Base-by-base conservation (phyloP, 64 coral and sea anemone genomes). In the Exaiptasia diaphana region DNA sequence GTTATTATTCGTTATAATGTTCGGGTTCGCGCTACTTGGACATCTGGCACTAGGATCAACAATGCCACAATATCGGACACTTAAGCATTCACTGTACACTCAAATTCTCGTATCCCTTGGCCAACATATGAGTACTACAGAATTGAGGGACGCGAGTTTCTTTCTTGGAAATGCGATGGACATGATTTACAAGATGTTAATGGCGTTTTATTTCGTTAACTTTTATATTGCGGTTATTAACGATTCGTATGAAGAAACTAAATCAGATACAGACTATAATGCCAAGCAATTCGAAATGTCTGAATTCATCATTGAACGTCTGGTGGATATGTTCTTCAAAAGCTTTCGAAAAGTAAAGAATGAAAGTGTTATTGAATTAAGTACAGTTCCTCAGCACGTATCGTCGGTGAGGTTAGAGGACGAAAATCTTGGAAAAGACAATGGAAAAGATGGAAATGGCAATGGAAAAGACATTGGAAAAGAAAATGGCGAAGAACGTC, bases 221-320 rank as follows among this genome's bases (percentile, higher is more conserved):
- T 90, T 96, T 63, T 74, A 90, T 21, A 28, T 96, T 11, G 82
- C 75, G 21, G 61, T 96, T n/a, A 55, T 96, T 0, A 90, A 96
- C 18, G 87, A 96, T 30, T 90, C 93, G 13, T 96, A 96, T 67
- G 41, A 53, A 2, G 87, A 96, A 21, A 75, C 85, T 24, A 86
- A 82, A 25, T 58, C 38, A 4, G 74, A 96, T 50, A 38, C 67
- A 18, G 75, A 96, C 18, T 62, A 74, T 41, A 79, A 85, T 28
- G 59, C 74, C 35, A 67, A 86, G 11, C 80, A 85, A 30, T 73
- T 96, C 59, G 81, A 90, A 82, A 96, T 96, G 75, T 80, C 87
- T 9, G 81, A 76, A n/a, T 94, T 89, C 41, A 89, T 94, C 36
- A 21, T 58, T 34, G 46, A 83, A 62, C 71, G 86, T 9, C 15